A percentile compares a stretch with the other conserved stretches of the same genome.
Conservation (phyloP, 1,140 invertebrate genomes). For the Tetraneura akinire region DNA sequence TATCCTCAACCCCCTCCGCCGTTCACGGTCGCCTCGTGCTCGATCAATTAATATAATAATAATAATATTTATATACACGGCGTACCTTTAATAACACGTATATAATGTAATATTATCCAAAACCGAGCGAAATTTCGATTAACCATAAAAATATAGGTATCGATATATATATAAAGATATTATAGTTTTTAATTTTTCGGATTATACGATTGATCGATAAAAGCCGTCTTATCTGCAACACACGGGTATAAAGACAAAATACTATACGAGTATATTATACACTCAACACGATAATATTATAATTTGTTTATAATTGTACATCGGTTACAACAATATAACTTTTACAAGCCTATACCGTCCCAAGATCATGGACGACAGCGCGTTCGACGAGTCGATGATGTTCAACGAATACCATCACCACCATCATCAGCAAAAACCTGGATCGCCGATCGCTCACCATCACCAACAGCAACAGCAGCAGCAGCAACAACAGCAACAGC, state of each 20-base stretch:
- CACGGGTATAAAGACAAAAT: no score
- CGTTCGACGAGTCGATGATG: conserved; percentile 47
- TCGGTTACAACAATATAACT: no score
- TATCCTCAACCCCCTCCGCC: conserved; percentile 2
- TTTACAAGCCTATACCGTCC: neutral
- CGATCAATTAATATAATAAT: neutral
- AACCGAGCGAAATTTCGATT: neutral
- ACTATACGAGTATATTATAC: no score
- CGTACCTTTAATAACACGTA: neutral
- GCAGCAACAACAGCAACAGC: neutral
- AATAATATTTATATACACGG: neutral
- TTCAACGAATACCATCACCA: conserved; percentile 45
- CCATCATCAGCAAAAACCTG: conserved; percentile 32
- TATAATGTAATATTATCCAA: neutral
- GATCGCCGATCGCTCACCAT: conserved; percentile 19
- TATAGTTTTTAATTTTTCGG: no score
- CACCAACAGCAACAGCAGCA: neutral
- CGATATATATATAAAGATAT: no score
- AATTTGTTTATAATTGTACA: no score
- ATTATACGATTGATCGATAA: neutral
- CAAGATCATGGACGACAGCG: conserved; percentile 18
- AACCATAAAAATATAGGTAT: no score
- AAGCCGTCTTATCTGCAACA: no score
- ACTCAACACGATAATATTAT: no score
- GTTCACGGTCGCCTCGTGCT: neutral